Conservation (phyloP, 2,888 invertebrate species). For the Ochropleura plecta region DNA sequence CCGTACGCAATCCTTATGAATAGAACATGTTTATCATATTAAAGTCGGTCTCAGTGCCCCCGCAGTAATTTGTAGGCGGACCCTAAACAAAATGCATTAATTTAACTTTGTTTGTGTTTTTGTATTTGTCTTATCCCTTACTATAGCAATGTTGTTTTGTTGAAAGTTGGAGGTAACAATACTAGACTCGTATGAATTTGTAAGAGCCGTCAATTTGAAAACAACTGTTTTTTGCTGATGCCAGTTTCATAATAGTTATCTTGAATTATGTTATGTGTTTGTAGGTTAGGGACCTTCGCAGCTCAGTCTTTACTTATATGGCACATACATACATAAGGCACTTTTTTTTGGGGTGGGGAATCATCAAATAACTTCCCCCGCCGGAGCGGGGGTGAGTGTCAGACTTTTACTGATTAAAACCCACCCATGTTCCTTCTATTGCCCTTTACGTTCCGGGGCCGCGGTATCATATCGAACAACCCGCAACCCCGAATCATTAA, state of each 20-base stretch:
- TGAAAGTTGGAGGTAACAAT: conserved; percentile 33
- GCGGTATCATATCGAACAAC: no score
- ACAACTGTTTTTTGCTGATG: conserved; percentile 5
- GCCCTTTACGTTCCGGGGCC: no score
- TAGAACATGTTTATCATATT: conserved; percentile 59
- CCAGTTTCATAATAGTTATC: conserved; percentile 24
- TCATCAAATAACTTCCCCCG: no score
- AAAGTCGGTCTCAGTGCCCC: conserved; percentile 47
- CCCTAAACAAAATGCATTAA: conserved; percentile 62
- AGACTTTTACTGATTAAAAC: no score
- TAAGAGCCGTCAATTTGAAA: conserved; percentile 1
- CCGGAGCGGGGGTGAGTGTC: no score
- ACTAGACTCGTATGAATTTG: conserved; percentile 28
- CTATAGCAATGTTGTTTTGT: conserved; percentile 35
- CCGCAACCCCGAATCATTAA: no score
- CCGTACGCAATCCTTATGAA: conserved; percentile 50
- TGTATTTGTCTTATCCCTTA: conserved; percentile 60
- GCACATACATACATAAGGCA: no score
- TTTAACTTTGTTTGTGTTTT: conserved; percentile 58
- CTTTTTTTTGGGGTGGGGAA: no score
- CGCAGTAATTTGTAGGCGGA: conserved; percentile 50
- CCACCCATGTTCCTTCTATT: no score
- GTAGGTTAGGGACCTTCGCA: conserved; percentile 26
- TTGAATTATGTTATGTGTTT: conserved; percentile 15
- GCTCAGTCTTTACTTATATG: no score